Evolutionary conservation across 2,113 vertebrate species (phyloP).

Genomic region (Uria lomvia): DNA sequence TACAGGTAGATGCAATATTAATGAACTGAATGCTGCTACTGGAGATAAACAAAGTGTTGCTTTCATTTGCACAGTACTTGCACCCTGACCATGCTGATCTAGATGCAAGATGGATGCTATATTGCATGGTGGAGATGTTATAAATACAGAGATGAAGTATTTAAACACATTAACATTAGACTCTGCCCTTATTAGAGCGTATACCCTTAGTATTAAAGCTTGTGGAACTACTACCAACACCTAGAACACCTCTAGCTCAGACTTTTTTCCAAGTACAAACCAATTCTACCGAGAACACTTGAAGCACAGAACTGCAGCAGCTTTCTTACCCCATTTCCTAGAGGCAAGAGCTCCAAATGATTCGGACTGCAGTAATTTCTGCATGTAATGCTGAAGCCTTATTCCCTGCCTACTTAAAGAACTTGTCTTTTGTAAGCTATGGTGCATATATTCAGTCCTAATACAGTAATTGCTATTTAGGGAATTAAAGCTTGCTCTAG

Average conservation of each 20-base stretch:
- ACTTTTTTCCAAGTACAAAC: not conserved
- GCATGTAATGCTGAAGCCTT: not conserved
- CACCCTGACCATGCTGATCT: not conserved
- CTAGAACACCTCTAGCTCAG: not conserved
- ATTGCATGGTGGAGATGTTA: not conserved
- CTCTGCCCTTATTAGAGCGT: not conserved
- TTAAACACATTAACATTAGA: not conserved
- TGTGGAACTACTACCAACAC: not conserved
- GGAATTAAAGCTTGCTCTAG: not conserved
- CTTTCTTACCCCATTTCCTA: not conserved
- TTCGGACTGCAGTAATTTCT: not conserved
- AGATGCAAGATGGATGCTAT: not conserved
- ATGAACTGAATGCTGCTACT: not conserved
- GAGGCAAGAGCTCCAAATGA: not conserved
- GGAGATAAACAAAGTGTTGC: not conserved
- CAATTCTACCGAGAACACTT: not conserved
- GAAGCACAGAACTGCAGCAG: not conserved
- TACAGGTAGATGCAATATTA: constrained; percentile 1
- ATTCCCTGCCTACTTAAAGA: not conserved
- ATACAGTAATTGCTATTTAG: not conserved
- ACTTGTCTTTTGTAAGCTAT: not conserved
- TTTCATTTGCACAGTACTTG: not conserved
- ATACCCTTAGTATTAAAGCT: not conserved
- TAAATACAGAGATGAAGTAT: not conserved
- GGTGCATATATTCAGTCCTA: not conserved